Evolutionary conservation across 2,797 vertebrate species (phyloP), one percentile per base, ranked within the genome.

Genomic region (Gymnothorax reevesii): DNA sequence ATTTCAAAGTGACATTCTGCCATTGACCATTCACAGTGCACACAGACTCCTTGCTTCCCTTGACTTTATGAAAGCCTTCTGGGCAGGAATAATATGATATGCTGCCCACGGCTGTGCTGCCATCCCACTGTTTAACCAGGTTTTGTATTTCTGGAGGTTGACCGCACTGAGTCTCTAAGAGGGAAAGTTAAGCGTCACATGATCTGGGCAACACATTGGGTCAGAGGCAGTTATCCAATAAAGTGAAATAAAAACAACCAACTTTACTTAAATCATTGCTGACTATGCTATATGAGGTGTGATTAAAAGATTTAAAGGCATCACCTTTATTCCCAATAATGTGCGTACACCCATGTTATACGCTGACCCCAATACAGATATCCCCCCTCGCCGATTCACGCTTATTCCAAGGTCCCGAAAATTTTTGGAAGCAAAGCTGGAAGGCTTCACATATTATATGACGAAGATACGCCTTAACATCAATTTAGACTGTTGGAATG

Each of bases 121-220:
- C 94, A 88, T 92, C 94, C 54, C 94, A 93, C 59, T 93, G 57
- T 8, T 93, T 86, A 57, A 93, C 91, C 85, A 92, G 92, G 20
- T 92, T 84, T 49, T 89, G 85, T 87, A 94, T 90, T 83, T 92
- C 89, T 27, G 93, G 94, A 87, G 94, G 93, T 2, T 85, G 86
- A 52, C 93, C 91, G 85, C 94, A 95, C 82, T 92, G 86, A 15
- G 93, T 90, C 93, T 94, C 95, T 94, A 91, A 88, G 92, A 88
- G 89, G 17, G 91, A 90, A 88, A 57, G 60, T n/a, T 33, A 66
- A 49, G 49, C 83, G 69, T 20, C 73, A 17, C 33, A 2, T 9
- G 66, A 71, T 71, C 25, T 27, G 66, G 71, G 4, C 13, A 15
- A 13, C 1, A 27, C 49, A 49, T 42, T 10, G 33, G 42, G 7